These are phyloP conservation scores for Drosophila kanekoi DNA, from an alignment of 2,888 invertebrate genomes.

Conservation along the genomic window DNA sequence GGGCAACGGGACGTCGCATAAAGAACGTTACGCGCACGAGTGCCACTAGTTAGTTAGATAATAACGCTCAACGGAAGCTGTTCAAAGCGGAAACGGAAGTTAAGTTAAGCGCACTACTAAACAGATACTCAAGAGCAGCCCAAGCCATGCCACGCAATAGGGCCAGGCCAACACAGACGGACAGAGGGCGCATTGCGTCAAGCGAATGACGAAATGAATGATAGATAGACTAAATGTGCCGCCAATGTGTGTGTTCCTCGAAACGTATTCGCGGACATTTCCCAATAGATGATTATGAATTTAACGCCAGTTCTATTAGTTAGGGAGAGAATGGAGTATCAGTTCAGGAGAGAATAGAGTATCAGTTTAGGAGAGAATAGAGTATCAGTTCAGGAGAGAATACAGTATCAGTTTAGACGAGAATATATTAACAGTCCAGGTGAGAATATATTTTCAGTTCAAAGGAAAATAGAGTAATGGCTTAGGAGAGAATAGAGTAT, in stretches of 20 bases:
- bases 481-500: no score
- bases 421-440: no score
- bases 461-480: no score
- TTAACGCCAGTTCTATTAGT: no score
- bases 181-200: constrained; percentile 22
- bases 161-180: background rate
- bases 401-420: no score
- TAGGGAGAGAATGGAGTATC: no score
- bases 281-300: no score
- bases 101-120: constrained; percentile 81
- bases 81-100: constrained; percentile 79
- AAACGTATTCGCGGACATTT: background rate
- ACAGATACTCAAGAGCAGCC: constrained; percentile 67
- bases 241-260: constrained; percentile 3
- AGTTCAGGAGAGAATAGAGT: no score
- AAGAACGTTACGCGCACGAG: constrained; percentile 80
- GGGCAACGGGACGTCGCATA: constrained; percentile 35
- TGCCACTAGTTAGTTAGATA: constrained; percentile 81
- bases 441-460: no score
- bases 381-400: no score
- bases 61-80: constrained; percentile 80
- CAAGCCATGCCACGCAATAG: constrained; percentile 14
- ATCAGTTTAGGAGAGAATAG: no score
- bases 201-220: constrained; percentile 45
- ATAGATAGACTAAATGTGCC: constrained; percentile 7